Evolutionary conservation across 2,797 vertebrate genomes (phyloP), one percentile per base, ranked within the genome.

Genomic region (Cyclopterus lumpus): DNA sequence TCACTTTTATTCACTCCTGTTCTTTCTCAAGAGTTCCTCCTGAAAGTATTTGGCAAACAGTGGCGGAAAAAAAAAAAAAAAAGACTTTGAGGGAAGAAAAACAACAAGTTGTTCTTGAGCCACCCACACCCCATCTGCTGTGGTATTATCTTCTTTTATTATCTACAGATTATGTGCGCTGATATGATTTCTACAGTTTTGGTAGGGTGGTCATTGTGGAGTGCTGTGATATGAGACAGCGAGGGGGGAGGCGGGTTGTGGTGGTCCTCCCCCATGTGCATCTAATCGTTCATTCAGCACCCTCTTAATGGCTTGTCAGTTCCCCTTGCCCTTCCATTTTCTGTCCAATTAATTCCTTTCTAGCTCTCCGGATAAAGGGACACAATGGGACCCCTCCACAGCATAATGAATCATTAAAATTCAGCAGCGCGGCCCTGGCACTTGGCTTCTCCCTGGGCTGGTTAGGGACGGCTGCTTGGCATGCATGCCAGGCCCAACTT

Each of bases 281-380:
- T 95, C 95, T 96, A 96, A 95, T 95, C 91, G 93, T 94, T 94
- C 94, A 96, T 97, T 97, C 97, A 96, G 95, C 92, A 93, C 85
- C 90, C 94, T 94, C 94, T 95, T 97, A 97, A 97, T 97, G 97
- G 96, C 95, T 96, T 95, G 96, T 97, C 97, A 96, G 96, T 97
- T 96, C 95, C 92, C 95, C 95, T 94, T 95, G 95, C 95, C 96
- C 96, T 97, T 96, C 96, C 95, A 97, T 97, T 99, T 97, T 98
- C 97, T 97, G 96, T 98, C 96, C 97, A 98, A 99, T 98, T 99
- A 98, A 98, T 98, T 99, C 96, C 97, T 98, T 98, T 98, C 96
- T 97, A 95, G 93, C 95, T 94, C 93, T 96, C 96, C 96, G 96
- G 97, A 97, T 98, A 98, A 98, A 97, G 94, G 94, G 93, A 97